A percentile compares a stretch with the other conserved stretches of the same genome.
These are phyloP conservation scores for Chauna torquata DNA, from an alignment of 2,113 vertebrate genomes.

Conservation along the genomic window DNA sequence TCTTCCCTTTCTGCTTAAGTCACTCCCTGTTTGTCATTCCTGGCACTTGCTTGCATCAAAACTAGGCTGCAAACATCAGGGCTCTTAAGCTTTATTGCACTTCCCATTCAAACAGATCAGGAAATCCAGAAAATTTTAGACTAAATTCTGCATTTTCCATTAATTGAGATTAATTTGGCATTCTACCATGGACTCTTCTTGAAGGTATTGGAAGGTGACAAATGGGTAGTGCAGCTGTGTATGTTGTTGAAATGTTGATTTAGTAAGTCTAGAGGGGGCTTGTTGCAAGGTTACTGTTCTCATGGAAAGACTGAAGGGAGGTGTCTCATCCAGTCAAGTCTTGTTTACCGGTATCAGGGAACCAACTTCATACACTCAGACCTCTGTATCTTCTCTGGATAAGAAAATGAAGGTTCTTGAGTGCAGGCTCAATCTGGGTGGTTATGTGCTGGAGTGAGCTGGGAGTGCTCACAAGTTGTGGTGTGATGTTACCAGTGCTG, in stretches of 20 bases:
- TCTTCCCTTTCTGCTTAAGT: not conserved
- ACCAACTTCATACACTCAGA: not conserved
- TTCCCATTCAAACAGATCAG: not conserved
- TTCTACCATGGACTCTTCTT: not conserved
- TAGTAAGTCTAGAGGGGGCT: not conserved
- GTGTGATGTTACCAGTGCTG: not conserved
- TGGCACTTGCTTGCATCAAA: not conserved
- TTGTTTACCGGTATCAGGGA: not conserved
- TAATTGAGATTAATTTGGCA: not conserved
- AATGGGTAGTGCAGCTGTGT: not conserved
- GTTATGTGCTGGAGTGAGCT: not conserved
- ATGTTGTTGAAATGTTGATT: not conserved
- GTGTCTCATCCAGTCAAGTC: not conserved
- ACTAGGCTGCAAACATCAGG: not conserved
- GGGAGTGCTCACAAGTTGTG: not conserved
- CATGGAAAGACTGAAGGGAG: not conserved
- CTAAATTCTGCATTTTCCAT: not conserved
- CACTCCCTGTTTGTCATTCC: not conserved
- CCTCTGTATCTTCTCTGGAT: not conserved
- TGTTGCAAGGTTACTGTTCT: not conserved
- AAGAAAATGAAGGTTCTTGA: not conserved
- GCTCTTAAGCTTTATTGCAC: not conserved
- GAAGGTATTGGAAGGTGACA: not conserved
- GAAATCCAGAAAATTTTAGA: not conserved
- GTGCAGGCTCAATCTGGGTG: rapidly evolving